Percentiles rank a stretch among this genome's conserved stretches.
Conservation (phyloP, 2,888 invertebrate genomes). For the Idaea aversata region DNA sequence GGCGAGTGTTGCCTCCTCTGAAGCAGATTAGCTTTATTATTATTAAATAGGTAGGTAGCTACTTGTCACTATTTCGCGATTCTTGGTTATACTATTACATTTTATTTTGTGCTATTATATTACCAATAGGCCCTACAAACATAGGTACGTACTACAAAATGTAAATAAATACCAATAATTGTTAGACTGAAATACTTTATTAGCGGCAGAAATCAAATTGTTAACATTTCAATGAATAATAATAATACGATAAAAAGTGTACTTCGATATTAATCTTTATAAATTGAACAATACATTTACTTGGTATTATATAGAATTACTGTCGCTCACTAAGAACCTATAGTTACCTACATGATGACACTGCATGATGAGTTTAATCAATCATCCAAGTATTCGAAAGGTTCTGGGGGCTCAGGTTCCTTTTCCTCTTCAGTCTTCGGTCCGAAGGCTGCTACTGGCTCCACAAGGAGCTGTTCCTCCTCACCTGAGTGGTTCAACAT, state of each 20-base stretch:
- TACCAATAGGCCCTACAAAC: neutral
- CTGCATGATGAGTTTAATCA: conserved; percentile 52
- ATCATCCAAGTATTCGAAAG: conserved; percentile 97
- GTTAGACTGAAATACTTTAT: conserved; percentile 31
- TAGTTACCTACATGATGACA: conserved; percentile 40
- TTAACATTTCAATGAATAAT: conserved; percentile 11
- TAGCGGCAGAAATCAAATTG: conserved; percentile 34
- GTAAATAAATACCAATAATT: conserved; percentile 2
- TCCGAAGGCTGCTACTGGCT: conserved; percentile 94
- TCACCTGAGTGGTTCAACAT: conserved; percentile 94
- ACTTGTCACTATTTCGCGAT: no score
- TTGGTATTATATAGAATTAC: conserved; percentile 30
- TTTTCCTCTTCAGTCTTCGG: conserved; percentile 96
- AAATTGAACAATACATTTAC: conserved; percentile 56
- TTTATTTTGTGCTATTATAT: no score
- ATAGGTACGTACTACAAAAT: neutral
- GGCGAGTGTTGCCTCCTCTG: no score
- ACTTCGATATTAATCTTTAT: conserved; percentile 32
- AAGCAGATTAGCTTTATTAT: no score
- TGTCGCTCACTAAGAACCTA: conserved; percentile 15
- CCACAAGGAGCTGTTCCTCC: conserved; percentile 91
- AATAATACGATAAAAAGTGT: conserved; percentile 18
- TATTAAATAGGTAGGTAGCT: no score
- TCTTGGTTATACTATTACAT: no score
- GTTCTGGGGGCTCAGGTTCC: conserved; percentile 98